Evolutionary conservation across 2,888 invertebrate genomes (phyloP).

Genomic region (Ptilodon capucinus): DNA sequence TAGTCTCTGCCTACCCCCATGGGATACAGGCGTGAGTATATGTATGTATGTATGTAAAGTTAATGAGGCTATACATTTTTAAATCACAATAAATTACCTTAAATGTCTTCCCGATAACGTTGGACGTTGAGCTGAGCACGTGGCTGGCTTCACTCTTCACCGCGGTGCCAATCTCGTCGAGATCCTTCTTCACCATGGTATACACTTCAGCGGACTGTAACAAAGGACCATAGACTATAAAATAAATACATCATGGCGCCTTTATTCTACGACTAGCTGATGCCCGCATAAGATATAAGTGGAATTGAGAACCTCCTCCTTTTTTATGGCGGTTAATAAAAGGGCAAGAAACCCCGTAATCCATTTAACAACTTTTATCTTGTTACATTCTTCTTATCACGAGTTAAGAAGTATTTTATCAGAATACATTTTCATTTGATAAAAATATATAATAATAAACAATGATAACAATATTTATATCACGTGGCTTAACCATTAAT

Average conservation of each 20-base stretch:
- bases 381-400: slow-evolving; percentile 7
- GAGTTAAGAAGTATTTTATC: slow-evolving; percentile 14
- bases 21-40: too few species aligned
- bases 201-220: slow-evolving; percentile 87
- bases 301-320: too few species aligned
- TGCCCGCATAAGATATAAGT: too few species aligned
- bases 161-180: slow-evolving; percentile 88
- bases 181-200: slow-evolving; percentile 89
- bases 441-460: slow-evolving; percentile 13
- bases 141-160: slow-evolving; percentile 87
- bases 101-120: slow-evolving; percentile 86
- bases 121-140: slow-evolving; percentile 85
- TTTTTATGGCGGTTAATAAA: too few species aligned
- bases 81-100: too few species aligned
- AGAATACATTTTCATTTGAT: slow-evolving; percentile 23
- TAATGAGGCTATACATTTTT: too few species aligned
- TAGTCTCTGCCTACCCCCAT: too few species aligned
- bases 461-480: slow-evolving; percentile 24
- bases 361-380: background rate
- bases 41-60: too few species aligned
- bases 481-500: slow-evolving; percentile 21
- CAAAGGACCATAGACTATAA: too few species aligned
- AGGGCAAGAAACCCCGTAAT: background rate
- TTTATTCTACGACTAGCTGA: too few species aligned
- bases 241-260: too few species aligned